These are phyloP conservation scores for Tetramorium simillimum DNA, from an alignment of 1,140 invertebrate genomes.

Conservation along the genomic window DNA sequence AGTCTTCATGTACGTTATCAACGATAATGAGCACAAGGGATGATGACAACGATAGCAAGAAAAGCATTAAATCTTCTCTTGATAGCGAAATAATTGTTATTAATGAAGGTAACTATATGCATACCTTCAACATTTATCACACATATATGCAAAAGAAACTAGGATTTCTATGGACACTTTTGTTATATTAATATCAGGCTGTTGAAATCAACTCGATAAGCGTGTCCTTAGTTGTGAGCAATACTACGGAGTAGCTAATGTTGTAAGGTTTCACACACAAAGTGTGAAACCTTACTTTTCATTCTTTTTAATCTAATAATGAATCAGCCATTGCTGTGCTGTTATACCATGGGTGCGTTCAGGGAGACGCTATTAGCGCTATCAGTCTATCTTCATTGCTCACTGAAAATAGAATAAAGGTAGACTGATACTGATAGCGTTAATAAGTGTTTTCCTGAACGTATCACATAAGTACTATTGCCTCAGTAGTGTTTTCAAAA, in stretches of 20 bases:
- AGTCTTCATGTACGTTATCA: background rate
- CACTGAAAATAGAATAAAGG: too few relatives aligned
- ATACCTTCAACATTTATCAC: background rate
- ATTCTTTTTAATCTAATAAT: slow-evolving; percentile 73
- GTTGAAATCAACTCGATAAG: background rate
- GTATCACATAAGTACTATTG: too few relatives aligned
- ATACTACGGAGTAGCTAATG: slow-evolving; percentile 44
- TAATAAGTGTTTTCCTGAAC: too few relatives aligned
- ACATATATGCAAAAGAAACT: background rate
- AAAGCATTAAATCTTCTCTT: slow-evolving; percentile 1
- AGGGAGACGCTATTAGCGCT: too few relatives aligned
- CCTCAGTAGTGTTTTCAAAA: slow-evolving; percentile 56
- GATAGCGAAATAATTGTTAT: background rate
- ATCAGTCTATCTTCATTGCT: too few relatives aligned
- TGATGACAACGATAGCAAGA: background rate
- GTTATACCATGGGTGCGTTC: slow-evolving; percentile 55
- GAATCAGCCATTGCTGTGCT: slow-evolving; percentile 60
- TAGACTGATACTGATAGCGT: too few relatives aligned
- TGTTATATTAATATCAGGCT: background rate
- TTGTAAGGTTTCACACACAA: slow-evolving; percentile 75
- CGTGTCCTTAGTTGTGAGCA: background rate
- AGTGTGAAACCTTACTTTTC: background rate
- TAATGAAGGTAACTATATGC: background rate
- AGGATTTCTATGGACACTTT: background rate
- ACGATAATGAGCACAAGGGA: background rate